Percentiles rank a stretch among this genome's conserved stretches.
These are phyloP conservation scores for Eustalomyia histrio DNA, from an alignment of 2,888 invertebrate genomes.

Conservation along the genomic window DNA sequence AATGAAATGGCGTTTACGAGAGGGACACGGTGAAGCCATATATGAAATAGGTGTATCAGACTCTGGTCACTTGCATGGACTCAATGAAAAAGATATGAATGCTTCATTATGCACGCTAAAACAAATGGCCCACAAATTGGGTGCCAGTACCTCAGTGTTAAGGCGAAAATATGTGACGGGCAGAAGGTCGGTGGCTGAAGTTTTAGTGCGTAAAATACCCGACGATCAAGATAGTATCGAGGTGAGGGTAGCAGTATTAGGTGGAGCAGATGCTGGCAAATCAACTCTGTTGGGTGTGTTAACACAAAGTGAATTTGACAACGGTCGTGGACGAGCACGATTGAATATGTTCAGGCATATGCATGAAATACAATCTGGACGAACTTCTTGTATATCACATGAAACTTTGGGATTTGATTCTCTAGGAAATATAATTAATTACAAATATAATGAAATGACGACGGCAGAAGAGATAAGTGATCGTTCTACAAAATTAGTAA, in stretches of 20 bases:
- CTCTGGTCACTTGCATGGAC: conserved; percentile 91
- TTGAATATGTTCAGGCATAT: conserved; percentile 96
- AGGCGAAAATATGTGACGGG: conserved; percentile 83
- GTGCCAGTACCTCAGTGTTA: conserved; percentile 89
- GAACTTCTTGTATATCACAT: conserved; percentile 97
- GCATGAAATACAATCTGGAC: conserved; percentile 96
- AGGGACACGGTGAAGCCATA: conserved; percentile 97
- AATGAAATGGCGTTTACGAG: conserved; percentile 98
- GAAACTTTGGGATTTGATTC: conserved; percentile 97
- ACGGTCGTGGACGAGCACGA: conserved; percentile 95
- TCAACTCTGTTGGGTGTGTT: conserved; percentile 97
- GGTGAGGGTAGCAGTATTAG: conserved; percentile 94
- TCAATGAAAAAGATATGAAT: conserved; percentile 90
- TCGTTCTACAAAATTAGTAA: conserved; percentile 93
- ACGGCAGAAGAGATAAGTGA: conserved; percentile 97
- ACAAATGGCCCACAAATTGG: conserved; percentile 92
- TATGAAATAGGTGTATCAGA: conserved; percentile 98
- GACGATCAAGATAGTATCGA: conserved; percentile 94
- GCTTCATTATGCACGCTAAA: conserved; percentile 91
- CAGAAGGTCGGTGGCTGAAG: conserved; percentile 88
- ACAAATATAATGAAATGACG: conserved; percentile 92
- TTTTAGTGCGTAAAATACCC: conserved; percentile 92
- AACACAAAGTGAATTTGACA: conserved; percentile 97
- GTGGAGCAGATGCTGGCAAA: conserved; percentile 98
- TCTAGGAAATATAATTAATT: conserved; percentile 90